Base-by-base conservation (phyloP, 2,888 invertebrate species). In the Dolomedes plantarius region DNA sequence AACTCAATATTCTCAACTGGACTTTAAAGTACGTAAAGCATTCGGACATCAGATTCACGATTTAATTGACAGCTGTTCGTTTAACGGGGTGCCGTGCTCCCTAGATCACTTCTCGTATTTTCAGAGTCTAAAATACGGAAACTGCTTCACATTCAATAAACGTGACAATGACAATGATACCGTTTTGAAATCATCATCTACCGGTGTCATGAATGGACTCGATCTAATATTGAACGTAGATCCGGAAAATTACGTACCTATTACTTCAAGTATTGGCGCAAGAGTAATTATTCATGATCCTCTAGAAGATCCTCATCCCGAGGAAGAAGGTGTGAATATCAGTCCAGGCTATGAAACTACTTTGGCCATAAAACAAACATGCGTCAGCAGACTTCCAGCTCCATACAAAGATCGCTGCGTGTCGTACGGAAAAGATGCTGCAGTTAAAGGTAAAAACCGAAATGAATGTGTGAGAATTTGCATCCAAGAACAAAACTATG, bases 351-450 rank as follows among this genome's bases (percentile, higher is more conserved):
- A 67, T 13, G 82, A 87, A 50, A 81, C 72, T 0, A 28, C 65
- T 9, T 7, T 82, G 7, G 29, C 69, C 29, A 27, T 87, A 28
- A 64, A n/a, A 13, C 56, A 69, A 23, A 13, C 31, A 0, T 11
- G 16, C n/a, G 36, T 29, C 1, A 41, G 7, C 6, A 29, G 88
- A 69, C 62, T 89, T 13, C 86, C 88, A 56, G 32, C 83, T 5
- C 89, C 89, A 0, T 89, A 85, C 73, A 88, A 83, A n/a, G 89
- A 89, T 56, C 68, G 80, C 0, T 89, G 89, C 36, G 56, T 88
- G 2, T 71, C 82, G 50, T 86, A 88, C 23, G 31, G 7, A 1
- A 5, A 7, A 46, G 23, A 27, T 19, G 19, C 19, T 6, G n/a
- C n/a, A 0, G 3, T 6, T 0, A 27, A 28, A 68, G 64, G 72